These are phyloP conservation scores for Acrocyrtus sp. DNA, from an alignment of 2,888 invertebrate species.

Conservation along the genomic window DNA sequence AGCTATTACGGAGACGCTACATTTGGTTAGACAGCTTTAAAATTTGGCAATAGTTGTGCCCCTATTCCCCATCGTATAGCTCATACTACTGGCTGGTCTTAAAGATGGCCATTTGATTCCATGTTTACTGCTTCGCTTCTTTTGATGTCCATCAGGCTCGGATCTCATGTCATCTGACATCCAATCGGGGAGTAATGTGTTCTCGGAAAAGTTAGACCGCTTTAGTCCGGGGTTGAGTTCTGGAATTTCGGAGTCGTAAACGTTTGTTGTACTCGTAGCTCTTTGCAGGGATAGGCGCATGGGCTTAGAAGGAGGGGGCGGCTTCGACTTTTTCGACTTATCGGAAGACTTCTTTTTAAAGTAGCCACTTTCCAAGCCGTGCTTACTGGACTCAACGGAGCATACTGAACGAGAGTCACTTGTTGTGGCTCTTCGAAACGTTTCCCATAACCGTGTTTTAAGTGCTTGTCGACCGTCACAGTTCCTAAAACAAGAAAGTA, in stretches of 20 bases:
- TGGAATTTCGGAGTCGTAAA: slow-evolving; percentile 59
- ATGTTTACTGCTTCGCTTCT: slow-evolving; percentile 57
- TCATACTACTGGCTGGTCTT: slow-evolving; percentile 61
- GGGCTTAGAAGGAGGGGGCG: slow-evolving; percentile 85
- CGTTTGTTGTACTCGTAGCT: slow-evolving; percentile 73
- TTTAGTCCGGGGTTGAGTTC: slow-evolving; percentile 61
- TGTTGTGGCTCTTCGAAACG: slow-evolving; percentile 62
- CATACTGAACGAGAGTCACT: slow-evolving; percentile 62
- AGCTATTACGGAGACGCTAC: too few relatives aligned
- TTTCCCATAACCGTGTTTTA: slow-evolving; percentile 63
- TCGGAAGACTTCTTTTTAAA: slow-evolving; percentile 60
- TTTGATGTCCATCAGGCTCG: slow-evolving; percentile 54
- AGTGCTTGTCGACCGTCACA: slow-evolving; percentile 62
- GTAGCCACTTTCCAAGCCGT: slow-evolving; percentile 57
- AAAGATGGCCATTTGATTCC: slow-evolving; percentile 62
- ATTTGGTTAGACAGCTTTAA: too few relatives aligned
- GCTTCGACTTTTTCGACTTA: slow-evolving; percentile 54
- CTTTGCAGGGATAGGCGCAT: slow-evolving; percentile 83
- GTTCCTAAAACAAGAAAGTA: slow-evolving; percentile 22
- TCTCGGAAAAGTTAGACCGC: slow-evolving; percentile 62
- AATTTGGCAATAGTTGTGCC: slow-evolving; percentile 45
- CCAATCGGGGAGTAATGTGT: slow-evolving; percentile 62
- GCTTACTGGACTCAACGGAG: slow-evolving; percentile 59
- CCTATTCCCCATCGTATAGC: slow-evolving; percentile 60
- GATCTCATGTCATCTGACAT: slow-evolving; percentile 60